Conservation (phyloP, 2,888 invertebrate genomes). For the Coleophora flavipennella region DNA sequence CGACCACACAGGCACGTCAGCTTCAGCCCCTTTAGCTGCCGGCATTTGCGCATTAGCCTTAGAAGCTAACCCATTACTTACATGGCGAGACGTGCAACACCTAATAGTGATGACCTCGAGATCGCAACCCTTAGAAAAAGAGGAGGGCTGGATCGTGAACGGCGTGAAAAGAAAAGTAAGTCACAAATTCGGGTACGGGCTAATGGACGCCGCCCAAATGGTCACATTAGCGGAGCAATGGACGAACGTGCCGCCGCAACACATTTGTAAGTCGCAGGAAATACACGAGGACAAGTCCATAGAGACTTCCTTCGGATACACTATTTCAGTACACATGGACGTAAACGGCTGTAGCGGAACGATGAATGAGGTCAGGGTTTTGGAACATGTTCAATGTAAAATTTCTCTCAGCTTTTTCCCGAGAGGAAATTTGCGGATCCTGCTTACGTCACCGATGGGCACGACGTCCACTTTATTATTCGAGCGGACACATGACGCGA, state of each 20-base stretch:
- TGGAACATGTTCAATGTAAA: constrained; percentile 98
- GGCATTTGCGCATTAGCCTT: constrained; percentile 94
- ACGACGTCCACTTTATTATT: constrained; percentile 94
- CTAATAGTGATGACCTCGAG: constrained; percentile 92
- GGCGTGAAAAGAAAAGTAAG: constrained; percentile 95
- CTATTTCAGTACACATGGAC: constrained; percentile 87
- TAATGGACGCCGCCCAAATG: constrained; percentile 97
- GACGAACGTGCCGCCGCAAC: constrained; percentile 94
- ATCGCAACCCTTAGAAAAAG: constrained; percentile 89
- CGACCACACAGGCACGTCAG: constrained; percentile 93
- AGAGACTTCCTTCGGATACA: constrained; percentile 82
- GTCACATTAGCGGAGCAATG: constrained; percentile 93
- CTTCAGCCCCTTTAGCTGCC: constrained; percentile 94
- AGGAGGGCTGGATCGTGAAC: constrained; percentile 94
- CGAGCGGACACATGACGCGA: constrained; percentile 91
- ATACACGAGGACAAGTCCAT: constrained; percentile 87
- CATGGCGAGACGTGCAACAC: constrained; percentile 99
- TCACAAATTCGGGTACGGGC: constrained; percentile 98
- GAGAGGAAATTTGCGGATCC: constrained; percentile 91
- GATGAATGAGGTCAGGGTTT: constrained; percentile 87
- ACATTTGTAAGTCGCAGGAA: constrained; percentile 94
- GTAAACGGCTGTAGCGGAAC: constrained; percentile 92
- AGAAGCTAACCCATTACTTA: constrained; percentile 92
- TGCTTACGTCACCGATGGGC: constrained; percentile 93
- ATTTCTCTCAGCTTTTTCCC: constrained; percentile 93